phyloP scores from a whole-genome alignment of 2,113 vertebrate species.

The Hippocampus zosterae region DNA sequence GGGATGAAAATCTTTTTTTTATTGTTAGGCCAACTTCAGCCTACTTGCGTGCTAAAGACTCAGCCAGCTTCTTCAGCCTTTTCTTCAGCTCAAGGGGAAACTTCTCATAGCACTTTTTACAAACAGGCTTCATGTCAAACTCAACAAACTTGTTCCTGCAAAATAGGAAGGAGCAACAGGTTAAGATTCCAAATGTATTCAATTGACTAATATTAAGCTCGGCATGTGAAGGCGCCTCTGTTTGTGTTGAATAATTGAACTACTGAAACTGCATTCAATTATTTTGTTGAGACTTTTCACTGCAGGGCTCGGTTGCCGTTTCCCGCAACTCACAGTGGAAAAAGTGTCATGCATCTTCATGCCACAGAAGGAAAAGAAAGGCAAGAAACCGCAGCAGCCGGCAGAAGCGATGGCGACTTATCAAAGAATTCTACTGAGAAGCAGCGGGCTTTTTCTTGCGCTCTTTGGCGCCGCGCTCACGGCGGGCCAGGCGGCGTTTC shows the following conservation, averaged over 20 bases:
- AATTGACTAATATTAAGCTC: background rate
- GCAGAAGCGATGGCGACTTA: conserved; percentile 48
- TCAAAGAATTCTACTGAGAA: conserved; percentile 78
- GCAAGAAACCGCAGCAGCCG: conserved; percentile 69
- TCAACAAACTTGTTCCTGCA: conserved; percentile 99
- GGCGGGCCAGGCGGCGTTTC: conserved; percentile 88
- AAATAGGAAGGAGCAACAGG: conserved; percentile 27
- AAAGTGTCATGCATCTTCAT: background rate
- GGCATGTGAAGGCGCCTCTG: too few relatives aligned
- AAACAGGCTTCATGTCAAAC: conserved; percentile 99
- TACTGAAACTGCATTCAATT: too few relatives aligned
- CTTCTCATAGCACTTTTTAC: conserved; percentile 99
- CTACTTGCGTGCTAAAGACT: conserved; percentile 90
- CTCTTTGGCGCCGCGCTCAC: conserved; percentile 86
- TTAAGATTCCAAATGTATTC: background rate
- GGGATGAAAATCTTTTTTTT: background rate
- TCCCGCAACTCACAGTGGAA: too few relatives aligned
- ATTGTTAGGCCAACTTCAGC: conserved; percentile 11
- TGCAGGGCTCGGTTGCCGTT: too few relatives aligned
- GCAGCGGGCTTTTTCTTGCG: conserved; percentile 87
- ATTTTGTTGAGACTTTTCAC: too few relatives aligned
- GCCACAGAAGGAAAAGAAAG: conserved; percentile 18
- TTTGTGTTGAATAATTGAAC: too few relatives aligned
- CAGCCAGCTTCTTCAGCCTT: conserved; percentile 95
- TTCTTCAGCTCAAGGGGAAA: conserved; percentile 98